A percentile compares a stretch with the other conserved stretches of the same genome.
Conservation (phyloP, 2,113 vertebrate species). For the Rostratula benghalensis region DNA sequence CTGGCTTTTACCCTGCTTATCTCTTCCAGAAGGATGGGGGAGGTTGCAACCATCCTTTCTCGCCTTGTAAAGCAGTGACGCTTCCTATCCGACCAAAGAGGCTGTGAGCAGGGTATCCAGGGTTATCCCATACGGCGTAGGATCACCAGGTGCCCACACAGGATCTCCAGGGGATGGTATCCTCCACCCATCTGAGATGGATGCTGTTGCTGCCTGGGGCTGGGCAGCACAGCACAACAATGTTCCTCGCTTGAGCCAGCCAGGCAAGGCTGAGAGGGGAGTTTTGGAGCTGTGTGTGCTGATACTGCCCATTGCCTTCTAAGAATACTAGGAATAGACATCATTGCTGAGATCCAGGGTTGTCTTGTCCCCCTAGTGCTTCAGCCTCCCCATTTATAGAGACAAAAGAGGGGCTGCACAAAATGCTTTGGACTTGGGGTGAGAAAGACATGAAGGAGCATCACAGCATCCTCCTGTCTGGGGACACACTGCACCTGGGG, state of each 20-base stretch:
- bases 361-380: neutral
- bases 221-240: rapidly evolving
- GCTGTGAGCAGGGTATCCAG: neutral
- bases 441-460: neutral
- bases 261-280: neutral
- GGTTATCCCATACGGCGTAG: neutral
- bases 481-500: neutral
- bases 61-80: rapidly evolving
- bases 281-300: neutral
- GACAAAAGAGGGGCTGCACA: neutral
- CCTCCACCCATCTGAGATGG: rapidly evolving
- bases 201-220: neutral
- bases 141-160: neutral
- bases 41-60: neutral
- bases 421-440: neutral
- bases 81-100: neutral
- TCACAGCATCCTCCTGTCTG: neutral
- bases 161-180: neutral
- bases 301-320: rapidly evolving
- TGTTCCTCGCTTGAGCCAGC: neutral
- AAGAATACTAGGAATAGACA: too few species aligned
- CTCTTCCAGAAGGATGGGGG: neutral
- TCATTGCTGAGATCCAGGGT: neutral
- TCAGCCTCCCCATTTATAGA: neutral
- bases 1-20: rapidly evolving